Base-by-base conservation (phyloP, 2,888 invertebrate genomes). In the Diachrysia chrysitis region DNA sequence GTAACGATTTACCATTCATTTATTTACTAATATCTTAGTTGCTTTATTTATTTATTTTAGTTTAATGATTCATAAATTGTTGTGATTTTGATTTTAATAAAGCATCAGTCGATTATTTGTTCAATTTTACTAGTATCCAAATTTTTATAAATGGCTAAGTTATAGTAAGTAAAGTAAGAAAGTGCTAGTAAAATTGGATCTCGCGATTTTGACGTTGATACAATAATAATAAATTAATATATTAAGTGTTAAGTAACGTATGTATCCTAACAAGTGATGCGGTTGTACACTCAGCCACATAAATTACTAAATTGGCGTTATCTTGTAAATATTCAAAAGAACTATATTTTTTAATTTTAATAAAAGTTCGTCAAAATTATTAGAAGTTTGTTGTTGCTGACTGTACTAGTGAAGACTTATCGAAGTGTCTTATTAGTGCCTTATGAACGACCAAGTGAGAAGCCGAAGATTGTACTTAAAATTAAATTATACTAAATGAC, bases 211-310 rank as follows among this genome's bases (percentile, higher is more conserved):
- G 83, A 88, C 85, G 84, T 89, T 89, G 80, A 89, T 88, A 87
- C 86, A 80, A 87, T 87, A 91, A 90, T 92, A 91, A 90, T 90
- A 90, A 91, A 93, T 91, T 92, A 93, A 93, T 93, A 89, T 90
- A 90, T 76, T 86, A 86, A 88, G 85, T 90, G 82, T 85, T 90
- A 90, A 90, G 90, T 89, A 88, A 92, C 87, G 87, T 90, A 89
- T 91, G 90, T 91, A 90, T 89, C 88, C 89, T 93, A 92, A 93
- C 91, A 90, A 83, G 85, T 82, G 85, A 85, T 84, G 86, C 83
- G 87, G 90, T 69, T 77, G 79, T 80, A 89, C 86, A 86, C 85
- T 83, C 79, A 76, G 84, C 77, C 80, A 87, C 84, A 86, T 73
- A 69, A 73, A 79, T 76, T 71, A 60, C 70, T 83, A 67, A 66